Percentiles rank a stretch among this genome's conserved stretches.
These are phyloP conservation scores for Neoarius graeffei DNA, from an alignment of 2,113 vertebrate genomes.

Conservation along the genomic window DNA sequence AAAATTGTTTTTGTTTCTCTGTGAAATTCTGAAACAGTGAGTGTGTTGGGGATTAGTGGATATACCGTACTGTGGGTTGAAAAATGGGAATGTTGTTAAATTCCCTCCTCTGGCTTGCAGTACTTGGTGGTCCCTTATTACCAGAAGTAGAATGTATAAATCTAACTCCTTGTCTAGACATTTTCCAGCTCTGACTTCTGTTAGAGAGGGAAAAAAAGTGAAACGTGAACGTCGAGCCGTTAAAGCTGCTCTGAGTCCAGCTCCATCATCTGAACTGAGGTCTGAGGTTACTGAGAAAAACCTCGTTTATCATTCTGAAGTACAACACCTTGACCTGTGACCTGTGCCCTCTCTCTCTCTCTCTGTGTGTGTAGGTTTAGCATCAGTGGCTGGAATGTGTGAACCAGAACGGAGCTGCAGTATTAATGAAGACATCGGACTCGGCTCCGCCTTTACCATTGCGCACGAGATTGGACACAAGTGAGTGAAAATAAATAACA, in stretches of 20 bases:
- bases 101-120: conserved; percentile 84
- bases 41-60: background rate
- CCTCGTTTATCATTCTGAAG: conserved; percentile 79
- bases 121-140: conserved; percentile 90
- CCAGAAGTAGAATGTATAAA: conserved; percentile 93
- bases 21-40: background rate
- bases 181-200: conserved; percentile 85
- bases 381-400: conserved; percentile 99
- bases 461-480: conserved; percentile 99
- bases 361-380: conserved; percentile 80
- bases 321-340: conserved; percentile 78
- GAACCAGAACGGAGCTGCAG: conserved; percentile 99
- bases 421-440: conserved; percentile 99
- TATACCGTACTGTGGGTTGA: background rate
- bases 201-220: conserved; percentile 74
- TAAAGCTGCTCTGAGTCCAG: conserved; percentile 83
- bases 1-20: background rate
- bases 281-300: conserved; percentile 80
- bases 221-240: conserved; percentile 83
- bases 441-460: conserved; percentile 98
- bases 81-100: conserved; percentile 71
- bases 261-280: conserved; percentile 75
- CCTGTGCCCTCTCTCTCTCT: background rate
- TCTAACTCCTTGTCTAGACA: conserved; percentile 90
- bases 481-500: conserved; percentile 76